These are phyloP conservation scores for Peromyscus nudipes DNA, from an alignment of 2,797 vertebrate species.

Conservation along the genomic window DNA sequence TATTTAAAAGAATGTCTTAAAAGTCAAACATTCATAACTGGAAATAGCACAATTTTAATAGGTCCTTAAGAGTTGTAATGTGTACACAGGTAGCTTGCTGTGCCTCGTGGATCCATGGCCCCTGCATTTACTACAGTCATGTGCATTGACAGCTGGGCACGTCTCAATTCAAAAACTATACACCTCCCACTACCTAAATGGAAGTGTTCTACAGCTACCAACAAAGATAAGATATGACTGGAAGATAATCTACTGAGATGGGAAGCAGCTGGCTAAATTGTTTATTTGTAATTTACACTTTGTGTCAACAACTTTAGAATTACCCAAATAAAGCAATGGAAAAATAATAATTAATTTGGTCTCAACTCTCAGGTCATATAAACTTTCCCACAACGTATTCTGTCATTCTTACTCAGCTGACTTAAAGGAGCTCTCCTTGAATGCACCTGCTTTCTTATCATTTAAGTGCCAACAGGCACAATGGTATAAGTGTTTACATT, in stretches of 20 bases:
- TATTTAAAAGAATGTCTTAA: slow-evolving; percentile 81
- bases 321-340: slow-evolving; percentile 69
- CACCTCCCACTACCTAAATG: slow-evolving; percentile 76
- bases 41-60: slow-evolving; percentile 78
- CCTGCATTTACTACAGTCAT: slow-evolving; percentile 75
- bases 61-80: slow-evolving; percentile 77
- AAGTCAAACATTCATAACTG: slow-evolving; percentile 83
- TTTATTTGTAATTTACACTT: slow-evolving; percentile 65
- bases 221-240: slow-evolving; percentile 41
- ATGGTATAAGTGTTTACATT: slow-evolving; percentile 37
- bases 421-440: slow-evolving; percentile 46
- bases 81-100: slow-evolving; percentile 72
- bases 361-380: slow-evolving; percentile 71
- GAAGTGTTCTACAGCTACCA: slow-evolving; percentile 68
- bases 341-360: slow-evolving; percentile 66
- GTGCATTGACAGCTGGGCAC: slow-evolving; percentile 76
- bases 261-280: slow-evolving; percentile 34
- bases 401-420: neutral
- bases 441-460: neutral
- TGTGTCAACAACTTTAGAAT: slow-evolving; percentile 73
- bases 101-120: slow-evolving; percentile 58
- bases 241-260: slow-evolving; percentile 48
- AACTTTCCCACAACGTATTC: slow-evolving; percentile 67
- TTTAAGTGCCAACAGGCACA: slow-evolving; percentile 74
- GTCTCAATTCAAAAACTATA: slow-evolving; percentile 69